Evolutionary conservation across 2,888 invertebrate genomes (phyloP), one percentile per base, ranked within the genome.

Genomic region (Lepidochitona cinerea): DNA sequence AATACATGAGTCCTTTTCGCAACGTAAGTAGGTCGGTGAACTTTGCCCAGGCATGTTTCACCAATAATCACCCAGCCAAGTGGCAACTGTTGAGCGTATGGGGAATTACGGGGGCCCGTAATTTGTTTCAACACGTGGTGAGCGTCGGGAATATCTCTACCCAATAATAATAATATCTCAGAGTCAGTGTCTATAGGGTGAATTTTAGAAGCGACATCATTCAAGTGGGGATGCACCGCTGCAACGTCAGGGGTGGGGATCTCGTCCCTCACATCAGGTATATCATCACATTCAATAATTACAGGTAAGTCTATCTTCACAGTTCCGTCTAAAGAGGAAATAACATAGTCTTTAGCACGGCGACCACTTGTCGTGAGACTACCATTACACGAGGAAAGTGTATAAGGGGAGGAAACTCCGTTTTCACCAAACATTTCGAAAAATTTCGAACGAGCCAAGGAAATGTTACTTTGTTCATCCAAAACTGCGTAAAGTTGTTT

Each of bases 211-310:
- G 66, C 37, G 18, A 71, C 29, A 32, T 29, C 65, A 65, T 23
- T 18, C 18, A 71, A 35, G 36, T 71, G 71, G 29, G 65, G 33
- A 67, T 71, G 35, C 5, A 26, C 12, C 32, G 14, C 32, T 67
- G 71, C 68, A 9, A 77, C 65, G 0, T 79, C 76, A 14, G 75
- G 75, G 7, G 79, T 81, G 18, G 77, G 77, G 67, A 79, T 78
- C 49, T 78, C 79, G 12, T 69, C 32, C 26, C 74, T 53, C 33
- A 35, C 37, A 37, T 73, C 67, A 23, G 77, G 79, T 6, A 79
- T 79, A 2, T 73, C 12, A 36, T 74, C 37, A 67, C 81, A 79
- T 67, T 80, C 80, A 7, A 77, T 70, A 9, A 80, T 23, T 12
- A 36, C 26, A 23, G 78, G 81, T 12, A 78, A 68, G n/a, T 71